Base-by-base conservation (phyloP, 2,797 vertebrate species). In the Babyrousa celebensis region DNA sequence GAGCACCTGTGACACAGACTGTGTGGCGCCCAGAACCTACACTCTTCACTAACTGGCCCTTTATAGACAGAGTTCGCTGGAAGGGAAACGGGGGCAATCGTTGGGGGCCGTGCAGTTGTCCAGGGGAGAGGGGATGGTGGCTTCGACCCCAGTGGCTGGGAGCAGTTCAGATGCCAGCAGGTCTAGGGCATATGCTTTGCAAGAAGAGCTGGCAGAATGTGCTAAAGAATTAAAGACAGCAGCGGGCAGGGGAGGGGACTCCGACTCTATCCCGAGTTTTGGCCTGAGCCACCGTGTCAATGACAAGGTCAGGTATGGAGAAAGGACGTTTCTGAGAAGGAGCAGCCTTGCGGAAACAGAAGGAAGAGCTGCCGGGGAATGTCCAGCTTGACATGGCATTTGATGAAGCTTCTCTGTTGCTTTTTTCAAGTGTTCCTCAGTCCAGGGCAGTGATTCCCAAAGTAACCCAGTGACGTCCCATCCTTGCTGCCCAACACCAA, bases 241-340 rank as follows among this genome's bases (percentile, higher is more conserved):
- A 3, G 7, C 32, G 21, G 2, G 74, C 0, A 84, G 36, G 54
- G 25, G 54, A 52, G 43, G 68, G 40, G 74, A 32, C 0, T 77
- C 48, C 84, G 88, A 92, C 70, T 80, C 95, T 91, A 86, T 52
- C 80, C 40, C 62, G 40, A 4, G 0, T 56, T 91, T 36, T 48
- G 79, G 48, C 65, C 87, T 74, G 40, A 92, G 40, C 27, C 80
- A 56, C 4, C 21, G 84, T 91, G n/a, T 62, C 27, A 25, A 86
- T 65, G 91, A 68, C 27, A 70, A 67, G 71, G 32, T 72, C 79
- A 60, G 43, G 20, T 75, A 36, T 52, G n/a, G 48, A 71, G 32
- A 56, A 5, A 32, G 36, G 16, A 52, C 32, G 29, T 18, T 79
- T 43, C 11, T 17, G 20, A 36, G 16, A 0, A 71, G 70, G 29